A percentile compares a stretch with the other conserved stretches of the same genome.
phyloP scores from a whole-genome alignment of 2,888 invertebrate genomes.

The Cryptocephalus moraei region DNA sequence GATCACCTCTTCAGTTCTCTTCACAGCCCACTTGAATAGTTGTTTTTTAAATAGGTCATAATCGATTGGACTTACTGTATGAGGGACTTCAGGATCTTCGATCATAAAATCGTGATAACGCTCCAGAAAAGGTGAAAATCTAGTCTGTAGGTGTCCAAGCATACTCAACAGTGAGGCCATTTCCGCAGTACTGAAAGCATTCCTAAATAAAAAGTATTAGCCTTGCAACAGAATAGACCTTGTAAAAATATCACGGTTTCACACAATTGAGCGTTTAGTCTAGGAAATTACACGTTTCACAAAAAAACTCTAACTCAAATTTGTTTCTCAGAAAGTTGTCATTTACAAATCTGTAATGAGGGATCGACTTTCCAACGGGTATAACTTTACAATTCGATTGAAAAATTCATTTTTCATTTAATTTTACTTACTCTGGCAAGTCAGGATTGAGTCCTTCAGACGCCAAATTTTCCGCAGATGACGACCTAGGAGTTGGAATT shows the following conservation, averaged over 20 bases:
- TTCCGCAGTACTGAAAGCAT: conserved; percentile 39
- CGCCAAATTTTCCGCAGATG: conserved; percentile 26
- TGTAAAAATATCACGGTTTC: too few relatives aligned
- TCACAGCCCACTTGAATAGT: too few relatives aligned
- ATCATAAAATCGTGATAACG: conserved; percentile 51
- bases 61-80: conserved; percentile 16
- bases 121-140: conserved; percentile 56
- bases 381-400: too few relatives aligned
- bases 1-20: too few relatives aligned
- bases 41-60: too few relatives aligned
- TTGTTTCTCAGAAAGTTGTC: too few relatives aligned
- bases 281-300: too few relatives aligned
- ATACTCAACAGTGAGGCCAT: conserved; percentile 48
- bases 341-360: too few relatives aligned
- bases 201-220: conserved; percentile 12
- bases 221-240: not conserved
- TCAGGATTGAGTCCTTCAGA: conserved; percentile 16
- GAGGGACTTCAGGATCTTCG: conserved; percentile 46
- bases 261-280: too few relatives aligned
- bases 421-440: conserved; percentile 13
- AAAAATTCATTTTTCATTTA: too few relatives aligned
- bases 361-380: too few relatives aligned
- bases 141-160: conserved; percentile 43
- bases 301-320: too few relatives aligned
- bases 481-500: conserved; percentile 20